These are phyloP conservation scores for Drosophila ezoana DNA, from an alignment of 2,888 invertebrate species.

Conservation along the genomic window DNA sequence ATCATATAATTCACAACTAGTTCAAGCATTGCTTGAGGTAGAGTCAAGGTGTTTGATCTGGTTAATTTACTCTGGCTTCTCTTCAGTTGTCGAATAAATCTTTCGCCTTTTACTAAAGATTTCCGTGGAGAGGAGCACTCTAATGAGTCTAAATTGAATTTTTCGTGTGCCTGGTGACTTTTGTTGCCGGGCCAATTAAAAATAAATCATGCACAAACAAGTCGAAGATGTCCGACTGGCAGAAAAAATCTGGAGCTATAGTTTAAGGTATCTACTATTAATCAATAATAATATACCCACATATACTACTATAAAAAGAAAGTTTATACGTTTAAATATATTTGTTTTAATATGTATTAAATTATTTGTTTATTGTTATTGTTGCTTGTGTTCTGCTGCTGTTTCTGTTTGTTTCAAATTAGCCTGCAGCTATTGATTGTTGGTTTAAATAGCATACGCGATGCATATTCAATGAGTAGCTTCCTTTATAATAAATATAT, in stretches of 20 bases:
- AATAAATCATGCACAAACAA: constrained; percentile 8
- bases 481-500: constrained; percentile 36
- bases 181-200: constrained; percentile 22
- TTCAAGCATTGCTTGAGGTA: neutral
- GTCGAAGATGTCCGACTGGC: no score
- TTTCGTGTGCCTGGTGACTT: constrained; percentile 18
- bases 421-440: constrained; percentile 17
- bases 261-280: no score
- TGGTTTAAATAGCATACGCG: no score
- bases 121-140: constrained; percentile 48
- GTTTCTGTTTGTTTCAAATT: constrained; percentile 7
- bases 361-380: constrained; percentile 49
- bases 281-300: neutral
- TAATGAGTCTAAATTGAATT: constrained; percentile 42
- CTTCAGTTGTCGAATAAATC: constrained; percentile 52
- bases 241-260: no score
- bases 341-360: constrained; percentile 30
- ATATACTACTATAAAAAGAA: neutral
- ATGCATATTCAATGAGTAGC: constrained; percentile 20
- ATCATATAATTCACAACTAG: constrained; percentile 11
- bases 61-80: constrained; percentile 26
- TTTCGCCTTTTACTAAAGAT: constrained; percentile 54
- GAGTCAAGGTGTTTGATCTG: accelerated
- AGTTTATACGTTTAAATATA: neutral
- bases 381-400: constrained; percentile 33